Base-by-base conservation (phyloP, 2,797 vertebrate species). In the Enteromius afrohamiltoni region DNA sequence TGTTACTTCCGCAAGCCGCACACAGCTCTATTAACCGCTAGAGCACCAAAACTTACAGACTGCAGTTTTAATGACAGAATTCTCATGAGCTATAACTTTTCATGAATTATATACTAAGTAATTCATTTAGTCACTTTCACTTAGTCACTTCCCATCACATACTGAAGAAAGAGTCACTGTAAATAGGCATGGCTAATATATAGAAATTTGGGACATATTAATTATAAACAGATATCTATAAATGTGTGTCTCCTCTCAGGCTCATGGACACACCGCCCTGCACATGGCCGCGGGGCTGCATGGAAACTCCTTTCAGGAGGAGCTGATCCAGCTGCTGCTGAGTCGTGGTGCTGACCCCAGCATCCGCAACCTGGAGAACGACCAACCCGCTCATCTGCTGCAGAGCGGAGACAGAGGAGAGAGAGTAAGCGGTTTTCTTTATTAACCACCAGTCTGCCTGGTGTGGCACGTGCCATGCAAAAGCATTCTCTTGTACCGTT, bases 251-350 rank as follows among this genome's bases (percentile, higher is more conserved):
- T 71, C 40, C 71, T 53, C 3, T 40, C 84, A 98, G 97, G 97
- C 97, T 58, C 97, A 98, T 0, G 97, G 97, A 31, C 96, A 98
- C 92, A 98, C 97, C 0, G 96, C 96, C 13, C 92, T 98, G 83
- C 97, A 98, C 92, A 97, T 98, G 96, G 97, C 96, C 0, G 96
- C 97, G 0, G 96, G 96, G 78, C 94, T 98, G 62, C 96, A 96
- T 49, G 92, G 93, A 6, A 94, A 92, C 84, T 92, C 88, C 0
- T 88, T 93, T 79, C 97, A 97, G 87, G 94, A 95, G 85, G 94
- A 95, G 68, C 95, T 97, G 11, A 93, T 98, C 85, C 93, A 90
- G 49, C 89, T 95, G 76, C 93, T 98, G 81, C 92, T 98, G 86
- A 89, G 88, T n/a, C 90, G 86, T 55, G 96, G 96, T 42, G 96